phyloP scores from a whole-genome alignment of 2,888 invertebrate genomes.

The Criorhina ranunculi region DNA sequence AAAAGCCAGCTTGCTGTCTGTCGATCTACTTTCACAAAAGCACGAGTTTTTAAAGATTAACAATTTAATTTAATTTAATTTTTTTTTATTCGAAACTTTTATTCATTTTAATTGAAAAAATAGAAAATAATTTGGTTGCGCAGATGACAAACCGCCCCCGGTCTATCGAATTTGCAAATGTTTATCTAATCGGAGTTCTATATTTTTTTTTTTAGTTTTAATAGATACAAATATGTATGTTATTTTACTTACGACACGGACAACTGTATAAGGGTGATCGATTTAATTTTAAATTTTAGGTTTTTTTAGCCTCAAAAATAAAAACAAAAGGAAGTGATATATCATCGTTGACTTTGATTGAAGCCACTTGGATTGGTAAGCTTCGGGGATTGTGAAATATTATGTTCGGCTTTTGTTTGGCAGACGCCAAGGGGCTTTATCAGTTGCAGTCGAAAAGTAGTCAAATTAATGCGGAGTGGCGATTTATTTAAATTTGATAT shows the following conservation, averaged over 20 bases:
- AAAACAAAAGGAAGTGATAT: conserved; percentile 31
- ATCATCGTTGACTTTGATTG: conserved; percentile 42
- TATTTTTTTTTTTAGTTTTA: conserved; percentile 5
- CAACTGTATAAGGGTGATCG: conserved; percentile 17
- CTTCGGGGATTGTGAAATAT: conserved; percentile 5
- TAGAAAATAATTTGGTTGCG: background rate
- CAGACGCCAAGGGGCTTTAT: background rate
- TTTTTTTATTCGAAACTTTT: background rate
- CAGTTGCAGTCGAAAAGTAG: background rate
- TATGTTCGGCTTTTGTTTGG: background rate
- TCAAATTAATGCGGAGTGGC: background rate
- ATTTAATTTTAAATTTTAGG: conserved; percentile 18
- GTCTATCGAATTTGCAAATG: conserved; percentile 9
- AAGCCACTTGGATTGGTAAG: conserved; percentile 8
- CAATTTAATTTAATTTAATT: background rate
- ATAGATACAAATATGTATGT: conserved; percentile 10
- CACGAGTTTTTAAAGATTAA: background rate
- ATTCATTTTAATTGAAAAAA: conserved; percentile 1
- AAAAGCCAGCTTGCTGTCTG: conserved; percentile 1
- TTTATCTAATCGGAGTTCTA: conserved; percentile 46
- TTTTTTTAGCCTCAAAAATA: background rate
- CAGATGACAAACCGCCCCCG: background rate
- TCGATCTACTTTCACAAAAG: conserved; percentile 17
- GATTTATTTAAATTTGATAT: conserved; percentile 19
- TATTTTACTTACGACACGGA: conserved; percentile 3